These are phyloP conservation scores for Cheumatopsyche charites DNA, from an alignment of 1,140 invertebrate genomes.

Conservation along the genomic window DNA sequence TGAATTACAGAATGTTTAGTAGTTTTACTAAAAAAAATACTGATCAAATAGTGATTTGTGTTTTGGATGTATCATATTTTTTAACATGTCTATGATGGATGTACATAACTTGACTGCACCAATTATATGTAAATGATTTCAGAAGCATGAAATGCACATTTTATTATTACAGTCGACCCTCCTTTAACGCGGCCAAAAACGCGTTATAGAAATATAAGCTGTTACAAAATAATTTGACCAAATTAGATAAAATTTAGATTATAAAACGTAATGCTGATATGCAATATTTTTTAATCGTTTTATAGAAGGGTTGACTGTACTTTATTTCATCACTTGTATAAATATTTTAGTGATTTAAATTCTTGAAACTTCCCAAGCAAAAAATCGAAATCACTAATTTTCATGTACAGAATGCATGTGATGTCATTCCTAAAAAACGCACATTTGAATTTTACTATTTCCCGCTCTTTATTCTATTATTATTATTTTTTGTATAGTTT, in stretches of 20 bases:
- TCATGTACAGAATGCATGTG: slow-evolving; percentile 11
- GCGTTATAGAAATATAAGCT: too few relatives aligned
- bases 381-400: too few relatives aligned
- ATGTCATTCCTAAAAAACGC: slow-evolving; percentile 17
- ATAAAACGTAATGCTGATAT: too few relatives aligned
- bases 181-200: too few relatives aligned
- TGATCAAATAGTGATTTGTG: slow-evolving; percentile 25
- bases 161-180: background rate
- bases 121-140: background rate
- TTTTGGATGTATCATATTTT: slow-evolving; percentile 2
- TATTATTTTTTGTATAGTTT: slow-evolving; percentile 13
- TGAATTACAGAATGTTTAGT: slow-evolving; percentile 3
- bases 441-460: slow-evolving; percentile 15
- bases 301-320: too few relatives aligned
- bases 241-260: too few relatives aligned
- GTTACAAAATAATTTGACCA: too few relatives aligned
- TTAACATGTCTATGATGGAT: slow-evolving; percentile 14
- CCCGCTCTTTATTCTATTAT: slow-evolving; percentile 4
- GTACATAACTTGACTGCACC: slow-evolving; percentile 4
- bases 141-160: slow-evolving; percentile 9
- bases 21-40: background rate
- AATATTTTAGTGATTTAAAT: too few relatives aligned
- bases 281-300: too few relatives aligned
- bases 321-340: too few relatives aligned
- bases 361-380: too few relatives aligned